Percentiles rank a stretch among this genome's conserved stretches.
phyloP scores from a whole-genome alignment of 2,113 vertebrate species.

The Syngnathus typhle region DNA sequence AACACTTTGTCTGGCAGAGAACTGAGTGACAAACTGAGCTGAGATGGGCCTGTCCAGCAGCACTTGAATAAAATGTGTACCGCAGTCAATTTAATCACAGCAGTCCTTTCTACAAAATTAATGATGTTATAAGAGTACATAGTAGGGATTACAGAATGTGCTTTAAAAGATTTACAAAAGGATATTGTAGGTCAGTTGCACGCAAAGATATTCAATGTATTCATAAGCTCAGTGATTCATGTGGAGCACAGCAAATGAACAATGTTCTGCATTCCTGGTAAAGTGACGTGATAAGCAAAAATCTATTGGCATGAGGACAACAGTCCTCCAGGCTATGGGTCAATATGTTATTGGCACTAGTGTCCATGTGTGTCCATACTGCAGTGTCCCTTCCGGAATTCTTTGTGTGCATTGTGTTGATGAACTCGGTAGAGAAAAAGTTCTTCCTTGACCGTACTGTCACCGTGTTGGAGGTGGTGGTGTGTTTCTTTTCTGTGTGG shows the following conservation, averaged over 20 bases:
- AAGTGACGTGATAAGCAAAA: conserved; percentile 39
- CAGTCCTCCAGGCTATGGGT: conserved; percentile 35
- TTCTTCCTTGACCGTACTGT: conserved; percentile 75
- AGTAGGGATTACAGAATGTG: not conserved
- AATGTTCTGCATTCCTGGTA: conserved; percentile 8
- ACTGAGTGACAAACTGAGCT: conserved; percentile 36
- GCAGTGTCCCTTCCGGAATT: not conserved
- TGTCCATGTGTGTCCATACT: not conserved
- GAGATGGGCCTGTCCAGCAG: conserved; percentile 45
- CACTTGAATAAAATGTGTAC: conserved; percentile 39
- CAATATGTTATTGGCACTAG: conserved; percentile 16
- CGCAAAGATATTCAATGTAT: not conserved
- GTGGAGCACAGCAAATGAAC: conserved; percentile 28
- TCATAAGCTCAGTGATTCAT: conserved; percentile 15
- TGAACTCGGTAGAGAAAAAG: not conserved
- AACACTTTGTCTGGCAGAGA: conserved; percentile 29
- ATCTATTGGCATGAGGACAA: conserved; percentile 31
- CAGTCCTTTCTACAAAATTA: conserved; percentile 27
- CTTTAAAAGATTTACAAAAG: not conserved
- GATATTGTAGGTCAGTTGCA: conserved; percentile 3
- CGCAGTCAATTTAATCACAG: conserved; percentile 30
- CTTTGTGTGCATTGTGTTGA: not conserved
- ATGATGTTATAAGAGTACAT: not conserved
- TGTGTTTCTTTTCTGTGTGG: conserved; percentile 98
- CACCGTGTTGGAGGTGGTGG: conserved; percentile 95